phyloP scores from a whole-genome alignment of 2,113 vertebrate species.

The Nannobrachium achirus region DNA sequence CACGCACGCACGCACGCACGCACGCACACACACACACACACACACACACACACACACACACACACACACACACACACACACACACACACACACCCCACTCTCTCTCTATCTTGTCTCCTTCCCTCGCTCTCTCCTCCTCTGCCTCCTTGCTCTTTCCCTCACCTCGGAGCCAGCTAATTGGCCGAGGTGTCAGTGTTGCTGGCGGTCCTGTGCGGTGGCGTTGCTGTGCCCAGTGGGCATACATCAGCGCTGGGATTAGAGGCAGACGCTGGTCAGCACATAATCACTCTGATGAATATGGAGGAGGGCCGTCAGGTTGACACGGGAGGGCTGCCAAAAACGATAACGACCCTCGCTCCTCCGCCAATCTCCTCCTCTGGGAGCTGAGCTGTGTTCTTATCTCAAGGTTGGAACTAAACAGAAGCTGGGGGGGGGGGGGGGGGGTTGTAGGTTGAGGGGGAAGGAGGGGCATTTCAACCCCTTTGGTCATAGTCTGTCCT shows the following conservation, averaged over 20 bases:
- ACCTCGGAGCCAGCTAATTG: constrained; percentile 59
- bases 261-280: constrained; percentile 56
- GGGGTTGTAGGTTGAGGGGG: no score
- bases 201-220: constrained; percentile 23
- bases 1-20: no score
- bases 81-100: not conserved
- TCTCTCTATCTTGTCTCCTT: not conserved
- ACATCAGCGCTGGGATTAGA: constrained; percentile 53
- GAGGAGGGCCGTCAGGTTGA: constrained; percentile 60
- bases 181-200: constrained; percentile 37
- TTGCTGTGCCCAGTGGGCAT: constrained; percentile 42
- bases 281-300: constrained; percentile 74
- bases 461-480: constrained; percentile 7
- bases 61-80: not conserved
- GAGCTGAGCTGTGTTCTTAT: constrained; percentile 31
- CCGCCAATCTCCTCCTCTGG: constrained; percentile 28
- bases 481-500: constrained; percentile 12
- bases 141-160: constrained; percentile 19
- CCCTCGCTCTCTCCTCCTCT: not conserved
- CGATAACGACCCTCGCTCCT: constrained; percentile 55
- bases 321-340: constrained; percentile 60
- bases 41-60: not conserved
- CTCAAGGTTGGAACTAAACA: constrained; percentile 55
- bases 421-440: constrained; percentile 15
- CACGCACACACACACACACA: not conserved